Evolutionary conservation across 2,888 invertebrate genomes (phyloP).

Genomic region (Sycophila texana): DNA sequence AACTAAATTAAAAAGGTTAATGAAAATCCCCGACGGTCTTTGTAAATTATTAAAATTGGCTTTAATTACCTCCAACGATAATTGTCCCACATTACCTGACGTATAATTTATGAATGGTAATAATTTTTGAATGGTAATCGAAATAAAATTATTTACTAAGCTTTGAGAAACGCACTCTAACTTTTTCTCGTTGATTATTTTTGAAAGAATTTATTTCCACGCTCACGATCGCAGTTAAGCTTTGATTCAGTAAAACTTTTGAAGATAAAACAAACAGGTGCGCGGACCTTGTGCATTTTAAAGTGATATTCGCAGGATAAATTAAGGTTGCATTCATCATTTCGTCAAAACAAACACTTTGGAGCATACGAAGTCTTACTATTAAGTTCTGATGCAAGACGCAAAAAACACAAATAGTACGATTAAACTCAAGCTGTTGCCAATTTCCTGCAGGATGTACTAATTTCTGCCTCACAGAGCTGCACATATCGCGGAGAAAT

Average conservation of each 20-base stretch:
- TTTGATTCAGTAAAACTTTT: conserved; percentile 9
- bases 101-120: too few relatives aligned
- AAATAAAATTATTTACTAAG: not conserved
- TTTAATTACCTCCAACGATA: too few relatives aligned
- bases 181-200: conserved; percentile 32
- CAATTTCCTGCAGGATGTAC: conserved; percentile 3
- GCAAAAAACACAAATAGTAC: conserved; percentile 32
- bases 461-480: conserved; percentile 43
- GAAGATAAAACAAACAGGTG: conserved; percentile 13
- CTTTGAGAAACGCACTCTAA: conserved; percentile 56
- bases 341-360: conserved; percentile 35
- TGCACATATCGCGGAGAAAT: not conserved
- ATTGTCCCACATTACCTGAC: too few relatives aligned
- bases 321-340: conserved; percentile 31
- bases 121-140: too few relatives aligned
- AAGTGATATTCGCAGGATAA: conserved; percentile 36
- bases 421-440: conserved; percentile 26
- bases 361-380: not conserved
- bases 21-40: too few relatives aligned
- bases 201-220: conserved; percentile 32
- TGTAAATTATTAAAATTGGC: too few relatives aligned
- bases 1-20: not conserved
- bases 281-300: conserved; percentile 43
- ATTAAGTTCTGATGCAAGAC: conserved; percentile 24
- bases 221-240: conserved; percentile 49